These are phyloP conservation scores for Poeciliopsis presidionis DNA, from an alignment of 2,797 vertebrate species.

Conservation along the genomic window DNA sequence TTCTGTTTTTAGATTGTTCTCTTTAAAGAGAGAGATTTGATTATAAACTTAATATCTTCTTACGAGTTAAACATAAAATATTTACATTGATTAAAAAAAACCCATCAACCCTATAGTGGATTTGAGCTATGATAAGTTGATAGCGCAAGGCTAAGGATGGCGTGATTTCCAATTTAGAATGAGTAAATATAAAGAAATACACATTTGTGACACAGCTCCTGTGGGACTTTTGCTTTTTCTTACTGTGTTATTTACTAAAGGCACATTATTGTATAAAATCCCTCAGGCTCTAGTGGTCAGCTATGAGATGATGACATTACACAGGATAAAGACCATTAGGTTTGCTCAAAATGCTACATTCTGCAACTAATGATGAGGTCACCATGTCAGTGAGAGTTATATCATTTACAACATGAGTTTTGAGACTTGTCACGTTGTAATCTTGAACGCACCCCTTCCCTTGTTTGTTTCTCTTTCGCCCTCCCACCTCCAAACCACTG, in stretches of 20 bases:
- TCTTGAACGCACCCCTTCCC: constrained; percentile 25
- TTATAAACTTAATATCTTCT: background rate
- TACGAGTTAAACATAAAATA: background rate
- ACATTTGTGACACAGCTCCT: background rate
- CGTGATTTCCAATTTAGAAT: background rate
- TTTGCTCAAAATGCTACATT: background rate
- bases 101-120: background rate
- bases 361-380: constrained; percentile 31
- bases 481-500: background rate
- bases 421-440: constrained; percentile 16
- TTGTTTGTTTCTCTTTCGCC: constrained; percentile 29
- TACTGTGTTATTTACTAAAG: background rate
- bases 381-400: constrained; percentile 23
- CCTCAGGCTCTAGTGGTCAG: background rate
- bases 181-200: background rate
- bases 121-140: background rate
- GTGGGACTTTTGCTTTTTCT: background rate
- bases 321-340: background rate
- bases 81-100: background rate
- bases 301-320: background rate
- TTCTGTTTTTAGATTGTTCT: background rate
- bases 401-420: constrained; percentile 32
- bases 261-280: background rate
- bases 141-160: background rate
- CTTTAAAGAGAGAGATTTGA: background rate